Evolutionary conservation across 2,888 invertebrate species (phyloP), one percentile per base, ranked within the genome.

Genomic region (Hyposoter didymator): DNA sequence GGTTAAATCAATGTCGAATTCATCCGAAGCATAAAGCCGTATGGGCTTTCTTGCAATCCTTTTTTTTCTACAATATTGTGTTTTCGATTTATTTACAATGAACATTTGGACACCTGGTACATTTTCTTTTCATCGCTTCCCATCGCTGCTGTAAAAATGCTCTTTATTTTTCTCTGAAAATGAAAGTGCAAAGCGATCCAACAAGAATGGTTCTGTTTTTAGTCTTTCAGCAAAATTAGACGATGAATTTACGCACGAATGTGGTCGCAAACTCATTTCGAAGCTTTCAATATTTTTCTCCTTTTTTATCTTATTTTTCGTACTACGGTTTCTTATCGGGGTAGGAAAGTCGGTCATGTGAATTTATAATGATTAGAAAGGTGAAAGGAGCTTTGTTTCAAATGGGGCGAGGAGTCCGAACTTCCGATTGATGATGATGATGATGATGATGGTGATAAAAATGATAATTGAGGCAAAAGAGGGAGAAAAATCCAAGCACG

Each of bases 351-450:
- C 87, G 72, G 83, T 82, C 66, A 81, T 87, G 69, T 52, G 88
- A 86, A 79, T 82, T 84, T 76, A 83, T 78, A 85, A 78, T 84
- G 86, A 67, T 74, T 64, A 55, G 35, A 74, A 69, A 74, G 14
- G 69, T 22, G 32, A 64, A 49, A 62, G 69, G 76, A 75, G 32
- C 19, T 74, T 79, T 75, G 43, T 89, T 88, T 93, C 92, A 93
- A 88, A 92, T 92, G 10, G 92, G 91, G 87, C 91, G 91, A 64
- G 92, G 89, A 52, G 89, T 90, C 84, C 89, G 91, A 79, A 91
- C 88, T 87, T 91, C 91, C 55, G 90, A 91, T 88, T 89, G 91
- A 88, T 91, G 92, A 84, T 91, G 91, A 83, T 72, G 52, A 17
- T 43, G 45, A 78, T 78, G 79, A 83, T 72, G 52, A 17, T 43